Percentiles rank a stretch among this genome's conserved stretches.
These are phyloP conservation scores for Cinara cedri DNA, from an alignment of 2,888 invertebrate species.

Conservation along the genomic window DNA sequence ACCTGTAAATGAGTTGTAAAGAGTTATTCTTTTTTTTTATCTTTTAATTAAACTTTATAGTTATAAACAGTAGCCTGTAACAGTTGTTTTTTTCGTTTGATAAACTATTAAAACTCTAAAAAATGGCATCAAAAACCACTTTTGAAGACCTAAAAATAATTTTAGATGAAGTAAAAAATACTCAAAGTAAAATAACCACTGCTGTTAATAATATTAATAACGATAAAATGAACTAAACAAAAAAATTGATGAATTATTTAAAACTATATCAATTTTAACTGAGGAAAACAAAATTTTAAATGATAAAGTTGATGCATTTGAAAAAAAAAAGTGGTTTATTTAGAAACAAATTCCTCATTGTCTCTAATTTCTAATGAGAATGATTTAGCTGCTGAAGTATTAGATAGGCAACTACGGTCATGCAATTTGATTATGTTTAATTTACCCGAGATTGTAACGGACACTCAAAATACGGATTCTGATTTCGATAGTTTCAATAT, in stretches of 20 bases:
- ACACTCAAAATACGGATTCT: not conserved
- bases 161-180: not conserved
- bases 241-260: not conserved
- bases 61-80: too few relatives aligned
- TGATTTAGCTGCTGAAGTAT: not conserved
- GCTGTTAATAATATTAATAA: not conserved
- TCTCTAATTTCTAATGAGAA: not conserved
- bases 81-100: too few relatives aligned
- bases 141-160: not conserved
- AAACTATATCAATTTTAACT: not conserved
- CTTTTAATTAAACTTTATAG: too few relatives aligned
- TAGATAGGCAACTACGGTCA: not conserved
- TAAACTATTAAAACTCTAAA: too few relatives aligned
- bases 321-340: not conserved
- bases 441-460: not conserved
- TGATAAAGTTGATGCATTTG: not conserved
- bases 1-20: too few relatives aligned
- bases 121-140: too few relatives aligned
- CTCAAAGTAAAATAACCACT: not conserved
- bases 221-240: not conserved
- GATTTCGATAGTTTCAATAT: not conserved
- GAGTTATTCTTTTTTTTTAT: too few relatives aligned
- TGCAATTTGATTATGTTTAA: constrained; percentile 10
- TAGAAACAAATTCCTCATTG: not conserved
- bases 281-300: not conserved